Conservation (phyloP, 2,113 vertebrate genomes). For the Eulacestoma nigropectus region DNA sequence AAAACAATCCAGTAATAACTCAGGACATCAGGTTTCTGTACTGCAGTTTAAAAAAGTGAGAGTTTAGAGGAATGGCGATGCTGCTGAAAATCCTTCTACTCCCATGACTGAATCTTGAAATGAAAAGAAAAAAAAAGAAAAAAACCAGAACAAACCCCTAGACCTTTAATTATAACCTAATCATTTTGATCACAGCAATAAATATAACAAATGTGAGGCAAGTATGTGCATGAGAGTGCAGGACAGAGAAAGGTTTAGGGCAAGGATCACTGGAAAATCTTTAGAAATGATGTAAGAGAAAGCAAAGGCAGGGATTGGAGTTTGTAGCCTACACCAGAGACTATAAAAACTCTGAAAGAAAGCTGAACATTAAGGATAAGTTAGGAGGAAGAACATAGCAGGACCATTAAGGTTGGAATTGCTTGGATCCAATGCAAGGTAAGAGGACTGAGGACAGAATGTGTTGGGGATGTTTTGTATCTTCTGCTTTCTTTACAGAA, state of each 20-base stretch:
- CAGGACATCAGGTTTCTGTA: background rate
- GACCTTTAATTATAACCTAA: conserved; percentile 26
- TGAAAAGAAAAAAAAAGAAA: background rate
- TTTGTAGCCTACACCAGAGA: conserved; percentile 45
- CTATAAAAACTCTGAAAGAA: conserved; percentile 60
- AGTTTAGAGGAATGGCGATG: conserved; percentile 2
- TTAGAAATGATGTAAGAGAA: conserved; percentile 82
- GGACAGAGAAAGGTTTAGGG: conserved; percentile 62
- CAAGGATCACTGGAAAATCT: conserved; percentile 79
- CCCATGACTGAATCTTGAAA: background rate
- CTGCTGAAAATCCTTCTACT: background rate
- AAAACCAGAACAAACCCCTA: background rate
- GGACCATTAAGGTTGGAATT: conserved; percentile 25
- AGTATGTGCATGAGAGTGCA: background rate
- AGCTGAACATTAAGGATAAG: conserved; percentile 34
- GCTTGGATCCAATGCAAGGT: conserved; percentile 61
- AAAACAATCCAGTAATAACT: background rate
- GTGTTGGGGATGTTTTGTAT: background rate
- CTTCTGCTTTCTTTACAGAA: background rate
- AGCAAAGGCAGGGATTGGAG: conserved; percentile 73
- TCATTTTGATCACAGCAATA: conserved; percentile 42
- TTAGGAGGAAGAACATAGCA: conserved; percentile 21
- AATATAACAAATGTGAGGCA: conserved; percentile 12
- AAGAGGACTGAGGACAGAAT: conserved; percentile 50
- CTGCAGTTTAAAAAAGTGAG: background rate